Conservation (phyloP, 2,797 vertebrate species). For the Dendrocincla tyrannina region DNA sequence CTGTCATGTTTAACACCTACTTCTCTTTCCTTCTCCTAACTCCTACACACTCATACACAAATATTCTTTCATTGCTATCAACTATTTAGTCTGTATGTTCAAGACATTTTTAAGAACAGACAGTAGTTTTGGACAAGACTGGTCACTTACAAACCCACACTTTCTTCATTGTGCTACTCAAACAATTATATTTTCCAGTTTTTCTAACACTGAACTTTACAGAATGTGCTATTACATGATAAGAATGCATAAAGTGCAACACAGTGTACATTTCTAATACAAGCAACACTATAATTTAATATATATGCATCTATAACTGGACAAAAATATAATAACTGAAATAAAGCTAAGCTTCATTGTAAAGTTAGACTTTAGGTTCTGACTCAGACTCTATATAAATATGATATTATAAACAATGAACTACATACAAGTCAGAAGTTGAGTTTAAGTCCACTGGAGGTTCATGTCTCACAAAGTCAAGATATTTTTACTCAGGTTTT, state of each 20-base stretch:
- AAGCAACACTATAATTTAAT: background rate
- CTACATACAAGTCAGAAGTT: background rate
- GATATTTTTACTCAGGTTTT: background rate
- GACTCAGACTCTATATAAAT: background rate
- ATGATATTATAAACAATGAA: background rate
- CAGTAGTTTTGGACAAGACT: background rate
- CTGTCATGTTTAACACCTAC: slow-evolving; percentile 48
- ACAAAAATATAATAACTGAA: background rate
- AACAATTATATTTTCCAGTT: background rate
- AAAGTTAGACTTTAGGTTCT: background rate
- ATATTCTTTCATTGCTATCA: background rate
- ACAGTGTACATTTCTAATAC: background rate
- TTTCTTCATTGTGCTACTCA: background rate
- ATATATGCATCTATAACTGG: background rate
- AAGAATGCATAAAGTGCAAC: background rate
- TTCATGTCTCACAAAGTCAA: background rate
- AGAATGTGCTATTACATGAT: background rate
- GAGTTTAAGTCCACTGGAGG: background rate
- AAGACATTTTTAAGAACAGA: slow-evolving; percentile 8
- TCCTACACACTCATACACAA: slow-evolving; percentile 30
- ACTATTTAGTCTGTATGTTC: slow-evolving; percentile 3
- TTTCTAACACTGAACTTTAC: background rate
- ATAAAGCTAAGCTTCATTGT: background rate
- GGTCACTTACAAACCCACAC: background rate
- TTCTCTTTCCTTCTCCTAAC: slow-evolving; percentile 17